Evolutionary conservation across 2,888 invertebrate genomes (phyloP).

Genomic region (Ryuthela nishihirai): DNA sequence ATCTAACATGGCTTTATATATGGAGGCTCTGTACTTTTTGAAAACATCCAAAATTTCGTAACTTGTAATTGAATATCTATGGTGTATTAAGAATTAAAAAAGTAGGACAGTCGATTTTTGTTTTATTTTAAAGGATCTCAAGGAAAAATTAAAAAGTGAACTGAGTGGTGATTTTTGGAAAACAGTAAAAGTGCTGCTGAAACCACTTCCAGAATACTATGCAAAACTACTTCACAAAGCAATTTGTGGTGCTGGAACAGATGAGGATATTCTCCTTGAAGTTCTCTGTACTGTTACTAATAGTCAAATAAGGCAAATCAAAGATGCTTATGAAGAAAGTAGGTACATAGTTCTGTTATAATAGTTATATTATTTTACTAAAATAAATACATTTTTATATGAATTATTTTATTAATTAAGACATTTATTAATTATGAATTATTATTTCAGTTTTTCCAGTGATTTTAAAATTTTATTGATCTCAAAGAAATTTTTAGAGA

Average conservation of each 20-base stretch:
- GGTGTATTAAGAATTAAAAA: too few relatives aligned
- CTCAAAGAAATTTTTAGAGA: too few relatives aligned
- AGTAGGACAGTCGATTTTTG: too few relatives aligned
- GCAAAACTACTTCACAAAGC: constrained; percentile 20
- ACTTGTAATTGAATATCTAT: too few relatives aligned
- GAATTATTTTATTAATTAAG: too few relatives aligned
- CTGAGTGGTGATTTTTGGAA: constrained; percentile 21
- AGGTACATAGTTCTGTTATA: not conserved
- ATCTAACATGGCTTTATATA: too few relatives aligned
- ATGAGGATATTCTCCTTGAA: constrained; percentile 28
- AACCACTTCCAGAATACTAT: constrained; percentile 29
- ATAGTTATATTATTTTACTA: not conserved
- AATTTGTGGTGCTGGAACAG: constrained; percentile 21
- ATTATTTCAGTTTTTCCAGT: too few relatives aligned
- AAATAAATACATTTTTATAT: not conserved
- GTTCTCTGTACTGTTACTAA: constrained; percentile 28
- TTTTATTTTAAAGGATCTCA: constrained; percentile 24
- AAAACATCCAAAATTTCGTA: too few relatives aligned
- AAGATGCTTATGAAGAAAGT: constrained; percentile 30
- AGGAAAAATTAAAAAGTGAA: constrained; percentile 4
- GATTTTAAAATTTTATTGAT: too few relatives aligned
- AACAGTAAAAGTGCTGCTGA: constrained; percentile 15
- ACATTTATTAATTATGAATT: too few relatives aligned
- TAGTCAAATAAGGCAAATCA: constrained; percentile 22
- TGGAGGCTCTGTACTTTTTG: too few relatives aligned